Evolutionary conservation across 1,140 invertebrate species (phyloP).

Genomic region (Copidosoma floridanum): DNA sequence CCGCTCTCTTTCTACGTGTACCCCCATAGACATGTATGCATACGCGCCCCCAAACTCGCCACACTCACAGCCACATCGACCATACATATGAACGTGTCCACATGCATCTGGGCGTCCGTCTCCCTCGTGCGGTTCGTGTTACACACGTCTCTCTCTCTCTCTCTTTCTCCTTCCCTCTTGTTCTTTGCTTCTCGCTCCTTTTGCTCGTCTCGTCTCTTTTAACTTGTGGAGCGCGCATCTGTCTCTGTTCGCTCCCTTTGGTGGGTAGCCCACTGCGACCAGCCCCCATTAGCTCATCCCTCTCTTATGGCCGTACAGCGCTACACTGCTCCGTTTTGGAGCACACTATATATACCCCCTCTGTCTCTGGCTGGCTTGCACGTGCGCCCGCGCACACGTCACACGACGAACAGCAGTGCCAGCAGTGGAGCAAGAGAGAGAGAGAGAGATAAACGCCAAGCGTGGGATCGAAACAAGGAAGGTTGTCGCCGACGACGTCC

Average conservation of each 20-base stretch:
- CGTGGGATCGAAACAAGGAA: slow-evolving; percentile 2
- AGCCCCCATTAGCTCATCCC: too few species aligned
- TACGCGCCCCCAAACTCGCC: neutral
- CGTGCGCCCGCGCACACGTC: slow-evolving; percentile 5
- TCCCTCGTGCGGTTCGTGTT: too few species aligned
- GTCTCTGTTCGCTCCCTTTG: neutral
- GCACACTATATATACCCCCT: neutral
- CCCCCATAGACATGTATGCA: too few species aligned
- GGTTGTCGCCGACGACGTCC: too few species aligned
- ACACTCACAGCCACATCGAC: neutral
- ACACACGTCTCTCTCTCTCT: neutral
- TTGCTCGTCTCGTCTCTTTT: neutral
- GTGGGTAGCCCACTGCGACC: neutral
- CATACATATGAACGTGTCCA: too few species aligned
- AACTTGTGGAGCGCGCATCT: too few species aligned
- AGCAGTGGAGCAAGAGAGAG: neutral
- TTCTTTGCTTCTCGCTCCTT: neutral
- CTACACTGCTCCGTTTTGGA: neutral
- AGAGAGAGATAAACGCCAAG: neutral
- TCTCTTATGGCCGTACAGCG: neutral
- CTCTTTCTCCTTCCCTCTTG: neutral
- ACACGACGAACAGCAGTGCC: neutral
- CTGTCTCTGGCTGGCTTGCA: neutral
- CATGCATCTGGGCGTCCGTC: too few species aligned
- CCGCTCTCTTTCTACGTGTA: too few species aligned